These are phyloP conservation scores for Cataglyphis hispanica DNA, from an alignment of 1,140 invertebrate genomes.

Conservation along the genomic window DNA sequence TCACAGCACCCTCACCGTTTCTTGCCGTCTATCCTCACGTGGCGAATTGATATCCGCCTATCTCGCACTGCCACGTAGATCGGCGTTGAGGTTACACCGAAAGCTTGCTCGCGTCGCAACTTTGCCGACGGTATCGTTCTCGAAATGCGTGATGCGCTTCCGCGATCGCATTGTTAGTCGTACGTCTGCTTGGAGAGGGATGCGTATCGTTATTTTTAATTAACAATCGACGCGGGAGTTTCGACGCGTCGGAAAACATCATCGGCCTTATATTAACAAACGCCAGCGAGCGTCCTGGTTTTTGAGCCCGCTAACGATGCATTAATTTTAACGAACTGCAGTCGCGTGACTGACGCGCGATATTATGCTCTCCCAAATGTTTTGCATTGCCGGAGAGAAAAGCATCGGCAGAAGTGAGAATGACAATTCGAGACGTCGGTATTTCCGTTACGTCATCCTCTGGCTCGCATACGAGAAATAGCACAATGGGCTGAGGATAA, in stretches of 20 bases:
- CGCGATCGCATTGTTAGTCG: slow-evolving; percentile 66
- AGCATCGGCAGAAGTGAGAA: background rate
- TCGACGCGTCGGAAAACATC: slow-evolving; percentile 64
- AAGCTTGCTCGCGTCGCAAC: slow-evolving; percentile 35
- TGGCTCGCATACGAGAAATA: background rate
- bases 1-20: slow-evolving; percentile 34
- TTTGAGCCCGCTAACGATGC: slow-evolving; percentile 65
- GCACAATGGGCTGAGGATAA: background rate
- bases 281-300: slow-evolving; percentile 4
- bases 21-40: slow-evolving; percentile 61
- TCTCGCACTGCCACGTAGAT: slow-evolving; percentile 62
- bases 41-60: slow-evolving; percentile 66
- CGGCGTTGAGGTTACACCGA: slow-evolving; percentile 13
- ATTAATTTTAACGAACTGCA: slow-evolving; percentile 75
- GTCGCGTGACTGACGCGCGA: slow-evolving; percentile 24
- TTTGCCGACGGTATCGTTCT: slow-evolving; percentile 58
- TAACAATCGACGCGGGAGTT: slow-evolving; percentile 68
- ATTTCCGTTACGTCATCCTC: slow-evolving; percentile 38
- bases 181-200: slow-evolving; percentile 38
- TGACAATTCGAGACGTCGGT: slow-evolving; percentile 22
- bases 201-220: slow-evolving; percentile 75
- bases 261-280: slow-evolving; percentile 69
- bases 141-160: slow-evolving; percentile 57
- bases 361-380: slow-evolving; percentile 13
- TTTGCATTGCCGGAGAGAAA: background rate